Evolutionary conservation across 2,113 vertebrate genomes (phyloP).

Genomic region (Tylochromis polylepis): DNA sequence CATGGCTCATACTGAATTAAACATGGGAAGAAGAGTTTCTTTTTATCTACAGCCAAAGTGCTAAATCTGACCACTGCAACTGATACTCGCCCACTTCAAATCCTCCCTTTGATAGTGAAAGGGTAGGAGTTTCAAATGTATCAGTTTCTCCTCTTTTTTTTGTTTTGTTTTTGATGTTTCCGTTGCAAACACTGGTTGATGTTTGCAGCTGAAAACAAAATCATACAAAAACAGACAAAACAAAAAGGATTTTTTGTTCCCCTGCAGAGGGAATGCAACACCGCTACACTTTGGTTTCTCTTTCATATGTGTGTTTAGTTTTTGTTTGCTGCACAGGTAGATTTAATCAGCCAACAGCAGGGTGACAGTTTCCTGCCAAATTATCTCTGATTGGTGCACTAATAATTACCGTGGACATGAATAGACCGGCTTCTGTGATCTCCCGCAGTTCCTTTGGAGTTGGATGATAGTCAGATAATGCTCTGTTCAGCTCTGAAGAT

Average conservation of each 20-base stretch:
- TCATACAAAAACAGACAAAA: not conserved
- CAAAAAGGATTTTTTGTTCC: not conserved
- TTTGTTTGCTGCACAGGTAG: constrained; percentile 39
- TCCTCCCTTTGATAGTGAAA: constrained; percentile 58
- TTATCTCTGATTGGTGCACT: constrained; percentile 11
- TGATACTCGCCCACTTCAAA: constrained; percentile 54
- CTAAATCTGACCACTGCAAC: constrained; percentile 66
- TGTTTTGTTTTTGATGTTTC: constrained; percentile 36
- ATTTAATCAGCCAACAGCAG: constrained; percentile 38
- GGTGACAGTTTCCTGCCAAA: constrained; percentile 14
- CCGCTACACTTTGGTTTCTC: not conserved
- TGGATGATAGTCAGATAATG: constrained; percentile 33
- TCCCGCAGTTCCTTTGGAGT: constrained; percentile 33
- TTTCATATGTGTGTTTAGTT: constrained; percentile 5
- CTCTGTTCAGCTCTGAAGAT: constrained; percentile 45
- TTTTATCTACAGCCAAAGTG: constrained; percentile 68
- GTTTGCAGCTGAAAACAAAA: constrained; percentile 29
- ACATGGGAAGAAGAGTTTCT: constrained; percentile 58
- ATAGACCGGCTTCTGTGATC: constrained; percentile 13
- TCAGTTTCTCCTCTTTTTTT: constrained; percentile 50
- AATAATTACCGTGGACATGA: constrained; percentile 33
- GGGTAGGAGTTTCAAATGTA: constrained; percentile 53
- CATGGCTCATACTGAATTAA: constrained; percentile 67
- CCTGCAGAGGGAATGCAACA: constrained; percentile 1
- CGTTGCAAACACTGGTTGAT: constrained; percentile 19